Evolutionary conservation across 2,113 vertebrate genomes (phyloP), one percentile per base, ranked within the genome.

Genomic region (Apodemus sylvaticus): DNA sequence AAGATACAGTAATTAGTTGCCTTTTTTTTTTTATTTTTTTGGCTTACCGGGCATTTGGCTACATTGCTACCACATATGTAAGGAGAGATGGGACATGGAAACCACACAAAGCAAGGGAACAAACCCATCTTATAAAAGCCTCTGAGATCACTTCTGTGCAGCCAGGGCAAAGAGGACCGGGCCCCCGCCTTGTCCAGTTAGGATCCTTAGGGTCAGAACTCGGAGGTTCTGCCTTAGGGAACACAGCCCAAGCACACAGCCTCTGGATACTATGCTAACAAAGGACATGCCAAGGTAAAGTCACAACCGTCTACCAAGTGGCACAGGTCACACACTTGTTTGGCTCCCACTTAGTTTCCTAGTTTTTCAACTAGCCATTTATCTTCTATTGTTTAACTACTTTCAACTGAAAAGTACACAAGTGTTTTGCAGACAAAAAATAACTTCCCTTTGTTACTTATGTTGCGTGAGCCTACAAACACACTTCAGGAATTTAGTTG

Each of bases 391-490:
- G 78, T 79, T 82, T 74, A 34, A 26, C 14, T 39, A 82, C 36
- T 76, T 96, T 71, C 45, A 85, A 85, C 12, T 17, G 77, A 62
- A 90, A 34, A 93, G 39, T 9, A 87, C 6, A 79, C 1, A 91
- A 66, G 3, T 14, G 64, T 64, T 62, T 64, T 76, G 73, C 26
- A 5, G 17, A 85, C 12, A 94, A 92, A 91, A 87, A 73, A 22
- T 22, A 91, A 6, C 7, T 87, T 91, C 13, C 5, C 73, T 89
- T 93, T 66, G 76, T 48, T n/a, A 87, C 34, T 83, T 77, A 12
- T 29, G 79, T 64, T 20, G 24, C 31, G 29, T 31, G 89, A 60
- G 34, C 85, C 85, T 8, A 96, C 90, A 97, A 89, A 83, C 48
- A 51, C 34, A n/a, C 10, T 58, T n/a, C 17, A 74, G 77, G 5